Base-by-base conservation (phyloP, 2,797 vertebrate species). In the Caiman crocodilus region DNA sequence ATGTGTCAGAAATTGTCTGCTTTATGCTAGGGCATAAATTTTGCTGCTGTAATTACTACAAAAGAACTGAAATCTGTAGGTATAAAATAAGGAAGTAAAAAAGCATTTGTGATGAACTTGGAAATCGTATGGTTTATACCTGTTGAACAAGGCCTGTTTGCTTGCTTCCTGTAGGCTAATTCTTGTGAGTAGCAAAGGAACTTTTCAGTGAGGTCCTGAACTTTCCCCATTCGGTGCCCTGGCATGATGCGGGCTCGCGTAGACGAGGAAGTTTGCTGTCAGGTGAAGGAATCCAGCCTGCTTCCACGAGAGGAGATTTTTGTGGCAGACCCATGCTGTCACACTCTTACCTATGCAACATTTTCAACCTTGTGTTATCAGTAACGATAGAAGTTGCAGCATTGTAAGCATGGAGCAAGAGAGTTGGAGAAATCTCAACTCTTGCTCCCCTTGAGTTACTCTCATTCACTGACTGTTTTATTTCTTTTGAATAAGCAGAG, bases 401-500 rank as follows among this genome's bases (percentile, higher is more conserved):
- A 50, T 7, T n/a, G 63, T 64, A 28, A 14, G 25, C 16, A 15
- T 64, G 26, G 63, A 25, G 26, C 26, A 64, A 64, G 63, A 64
- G 26, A 16, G 25, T 64, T 64, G 15, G 58, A 21, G 20, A 59
- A 59, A 20, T 64, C 15, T 28, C 28, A 64, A 64, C 42, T 50
- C 42, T 3, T 50, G 42, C 60, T 75, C 2, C 21, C 12, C 3
- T 77, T 2, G 20, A 0, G 23, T 78, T 55, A 28, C 63, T 32
- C 35, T 42, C 1, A 4, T 55, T 73, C 4, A 17, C 7, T 82
- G 17, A 57, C 26, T 56, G 2, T 32, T 26, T 14, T 26, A 6
- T 57, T 84, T 80, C 79, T 90, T 80, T 89, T 87, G 42, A 42
- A 84, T 79, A 5, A 88, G 67, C 97, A 98, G 98, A 98, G 98